Percentiles rank a stretch among this genome's conserved stretches.
These are phyloP conservation scores for Cheilosia grossa DNA, from an alignment of 2,888 invertebrate species.

Conservation along the genomic window DNA sequence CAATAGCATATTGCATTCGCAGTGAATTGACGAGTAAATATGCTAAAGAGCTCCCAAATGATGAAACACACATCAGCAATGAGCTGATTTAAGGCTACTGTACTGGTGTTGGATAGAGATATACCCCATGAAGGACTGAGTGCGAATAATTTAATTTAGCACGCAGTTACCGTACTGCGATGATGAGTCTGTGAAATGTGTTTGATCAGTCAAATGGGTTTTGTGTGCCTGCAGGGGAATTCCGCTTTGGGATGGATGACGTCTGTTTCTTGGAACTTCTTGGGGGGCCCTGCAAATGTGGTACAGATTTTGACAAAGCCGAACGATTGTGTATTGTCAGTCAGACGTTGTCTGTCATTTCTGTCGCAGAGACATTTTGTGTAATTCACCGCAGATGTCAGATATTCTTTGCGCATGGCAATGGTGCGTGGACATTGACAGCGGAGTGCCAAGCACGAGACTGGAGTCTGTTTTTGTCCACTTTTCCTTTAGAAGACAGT, in stretches of 20 bases:
- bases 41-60: conserved; percentile 19
- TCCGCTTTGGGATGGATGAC: not conserved
- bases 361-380: not conserved
- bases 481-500: not conserved
- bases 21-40: conserved; percentile 31
- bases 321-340: conserved; percentile 3
- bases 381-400: not conserved
- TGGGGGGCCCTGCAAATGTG: conserved; percentile 19
- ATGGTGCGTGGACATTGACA: not conserved
- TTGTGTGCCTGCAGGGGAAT: conserved; percentile 12
- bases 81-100: conserved; percentile 32
- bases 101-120: not conserved
- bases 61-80: conserved; percentile 20
- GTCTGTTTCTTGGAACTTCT: conserved; percentile 29
- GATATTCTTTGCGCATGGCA: not conserved
- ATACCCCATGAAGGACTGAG: not conserved
- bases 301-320: not conserved
- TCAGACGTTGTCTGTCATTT: not conserved
- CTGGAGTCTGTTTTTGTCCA: not conserved
- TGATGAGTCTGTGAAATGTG: conserved; percentile 39
- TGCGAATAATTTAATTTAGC: conserved; percentile 33
- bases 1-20: conserved; percentile 5
- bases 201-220: conserved; percentile 52
- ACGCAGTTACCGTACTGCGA: conserved; percentile 34
- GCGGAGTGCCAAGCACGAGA: not conserved